phyloP scores from a whole-genome alignment of 2,888 invertebrate species.

The Tenthredo amoena region DNA sequence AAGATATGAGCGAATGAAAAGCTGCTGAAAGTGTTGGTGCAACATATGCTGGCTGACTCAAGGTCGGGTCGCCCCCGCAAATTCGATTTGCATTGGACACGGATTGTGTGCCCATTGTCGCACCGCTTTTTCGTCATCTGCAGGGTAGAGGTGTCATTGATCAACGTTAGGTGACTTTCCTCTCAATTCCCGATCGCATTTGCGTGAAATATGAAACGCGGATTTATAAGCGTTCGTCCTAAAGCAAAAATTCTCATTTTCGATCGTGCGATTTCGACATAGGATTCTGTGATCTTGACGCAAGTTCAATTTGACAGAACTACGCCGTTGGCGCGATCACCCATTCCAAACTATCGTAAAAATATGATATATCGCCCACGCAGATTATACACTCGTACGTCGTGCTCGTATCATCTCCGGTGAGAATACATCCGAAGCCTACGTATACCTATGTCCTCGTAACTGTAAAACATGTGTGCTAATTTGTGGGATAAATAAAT shows the following conservation, averaged over 20 bases:
- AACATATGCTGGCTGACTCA: constrained; percentile 9
- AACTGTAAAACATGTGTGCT: background rate
- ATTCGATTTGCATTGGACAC: constrained; percentile 7
- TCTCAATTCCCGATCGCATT: no score
- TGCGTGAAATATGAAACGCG: no score
- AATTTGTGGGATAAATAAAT: background rate
- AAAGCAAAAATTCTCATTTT: no score
- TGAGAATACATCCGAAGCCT: background rate
- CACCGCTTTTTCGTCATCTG: background rate
- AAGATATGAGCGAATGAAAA: background rate
- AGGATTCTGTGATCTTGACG: no score
- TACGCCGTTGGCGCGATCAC: background rate
- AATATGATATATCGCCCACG: background rate
- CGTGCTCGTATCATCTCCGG: background rate
- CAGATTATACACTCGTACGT: background rate
- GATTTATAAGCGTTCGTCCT: no score
- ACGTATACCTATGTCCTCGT: background rate
- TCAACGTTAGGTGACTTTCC: no score
- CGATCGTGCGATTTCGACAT: no score
- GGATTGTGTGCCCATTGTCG: constrained; percentile 15
- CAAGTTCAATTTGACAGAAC: background rate
- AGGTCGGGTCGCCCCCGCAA: constrained; percentile 43
- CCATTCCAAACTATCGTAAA: background rate
- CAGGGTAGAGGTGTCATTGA: background rate
- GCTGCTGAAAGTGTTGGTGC: background rate